Evolutionary conservation across 2,888 invertebrate genomes (phyloP).

Genomic region (Heterodera filipjevi): DNA sequence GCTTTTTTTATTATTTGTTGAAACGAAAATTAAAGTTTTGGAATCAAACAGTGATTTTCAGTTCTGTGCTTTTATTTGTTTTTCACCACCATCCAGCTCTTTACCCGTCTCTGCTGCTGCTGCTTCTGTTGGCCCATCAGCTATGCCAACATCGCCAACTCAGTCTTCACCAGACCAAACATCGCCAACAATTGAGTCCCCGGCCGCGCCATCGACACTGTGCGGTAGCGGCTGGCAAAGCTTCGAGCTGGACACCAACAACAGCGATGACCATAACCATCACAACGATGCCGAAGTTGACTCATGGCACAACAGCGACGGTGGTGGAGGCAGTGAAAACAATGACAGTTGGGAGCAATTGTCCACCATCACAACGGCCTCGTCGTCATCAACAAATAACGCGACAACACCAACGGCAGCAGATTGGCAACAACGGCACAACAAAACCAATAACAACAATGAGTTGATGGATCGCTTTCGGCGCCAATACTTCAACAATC

Average conservation of each 20-base stretch:
- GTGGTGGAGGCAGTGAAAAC: background rate
- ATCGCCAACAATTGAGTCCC: background rate
- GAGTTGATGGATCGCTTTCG: slow-evolving; percentile 11
- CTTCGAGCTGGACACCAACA: slow-evolving; percentile 14
- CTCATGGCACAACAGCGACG: background rate
- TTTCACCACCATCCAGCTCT: too few species aligned
- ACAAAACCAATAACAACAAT: background rate
- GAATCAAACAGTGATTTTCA: too few species aligned
- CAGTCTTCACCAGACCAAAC: background rate
- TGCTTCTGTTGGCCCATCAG: background rate
- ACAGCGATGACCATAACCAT: background rate
- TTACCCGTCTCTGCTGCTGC: too few species aligned
- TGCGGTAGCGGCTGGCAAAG: slow-evolving; percentile 21
- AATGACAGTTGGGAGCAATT: background rate
- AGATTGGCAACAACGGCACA: background rate
- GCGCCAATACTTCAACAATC: slow-evolving; percentile 1
- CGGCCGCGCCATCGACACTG: background rate
- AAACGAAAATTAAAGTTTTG: too few species aligned
- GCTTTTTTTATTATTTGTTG: too few species aligned
- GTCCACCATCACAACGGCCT: background rate
- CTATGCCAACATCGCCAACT: background rate
- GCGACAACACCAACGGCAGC: background rate
- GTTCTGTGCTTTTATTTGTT: too few species aligned
- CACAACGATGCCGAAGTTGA: background rate
- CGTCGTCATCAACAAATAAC: background rate